These are phyloP conservation scores for Falco biarmicus DNA, from an alignment of 2,797 vertebrate genomes.

Conservation along the genomic window DNA sequence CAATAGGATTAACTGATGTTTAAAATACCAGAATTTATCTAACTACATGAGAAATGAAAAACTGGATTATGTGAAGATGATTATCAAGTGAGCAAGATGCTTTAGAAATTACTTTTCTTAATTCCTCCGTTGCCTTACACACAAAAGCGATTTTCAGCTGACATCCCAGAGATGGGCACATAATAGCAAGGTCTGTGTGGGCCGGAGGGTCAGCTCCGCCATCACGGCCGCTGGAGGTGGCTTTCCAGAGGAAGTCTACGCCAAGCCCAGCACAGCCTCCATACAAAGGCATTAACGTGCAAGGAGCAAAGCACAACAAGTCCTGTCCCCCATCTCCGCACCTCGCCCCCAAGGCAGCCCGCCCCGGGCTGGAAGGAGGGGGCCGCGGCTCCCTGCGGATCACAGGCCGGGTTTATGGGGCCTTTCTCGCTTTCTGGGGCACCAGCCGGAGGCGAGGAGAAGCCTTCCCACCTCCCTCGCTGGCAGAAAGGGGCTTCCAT, in stretches of 20 bases:
- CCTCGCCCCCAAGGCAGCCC: too few species aligned
- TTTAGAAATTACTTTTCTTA: background rate
- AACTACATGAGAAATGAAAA: background rate
- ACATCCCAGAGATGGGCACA: background rate
- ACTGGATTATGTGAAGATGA: background rate
- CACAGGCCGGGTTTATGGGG: accelerated
- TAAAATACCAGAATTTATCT: background rate
- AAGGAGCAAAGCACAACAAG: too few species aligned
- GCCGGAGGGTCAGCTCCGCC: background rate
- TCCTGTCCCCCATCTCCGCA: too few species aligned
- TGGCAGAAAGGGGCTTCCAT: background rate
- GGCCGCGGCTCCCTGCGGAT: too few species aligned
- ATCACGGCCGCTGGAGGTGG: background rate
- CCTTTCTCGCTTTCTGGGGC: background rate
- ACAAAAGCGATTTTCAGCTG: background rate
- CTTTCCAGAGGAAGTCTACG: accelerated
- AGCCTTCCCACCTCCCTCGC: background rate
- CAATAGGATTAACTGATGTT: background rate
- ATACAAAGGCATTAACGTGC: background rate
- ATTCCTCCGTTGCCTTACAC: background rate
- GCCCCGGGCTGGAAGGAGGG: too few species aligned
- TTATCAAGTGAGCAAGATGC: background rate
- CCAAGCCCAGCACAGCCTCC: background rate
- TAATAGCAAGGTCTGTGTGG: accelerated
- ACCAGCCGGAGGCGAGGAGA: background rate